These are phyloP conservation scores for Hypomecis punctinalis DNA, from an alignment of 2,888 invertebrate genomes.

Conservation along the genomic window DNA sequence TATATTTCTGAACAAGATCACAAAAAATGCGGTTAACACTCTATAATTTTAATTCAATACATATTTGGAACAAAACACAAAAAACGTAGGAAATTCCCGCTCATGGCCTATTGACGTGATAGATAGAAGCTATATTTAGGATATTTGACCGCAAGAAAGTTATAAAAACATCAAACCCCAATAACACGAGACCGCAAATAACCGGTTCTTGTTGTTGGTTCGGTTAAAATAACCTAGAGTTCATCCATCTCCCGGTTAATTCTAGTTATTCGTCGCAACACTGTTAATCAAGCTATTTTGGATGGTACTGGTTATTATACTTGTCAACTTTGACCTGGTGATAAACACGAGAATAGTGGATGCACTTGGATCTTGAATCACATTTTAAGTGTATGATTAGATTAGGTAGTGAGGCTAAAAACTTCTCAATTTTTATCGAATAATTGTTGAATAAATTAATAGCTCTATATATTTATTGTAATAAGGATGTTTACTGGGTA, in stretches of 20 bases:
- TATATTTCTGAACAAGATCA: neutral
- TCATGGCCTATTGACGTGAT: constrained; percentile 2
- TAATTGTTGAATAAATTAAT: no score
- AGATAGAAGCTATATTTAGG: constrained; percentile 5
- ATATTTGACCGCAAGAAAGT: constrained; percentile 10
- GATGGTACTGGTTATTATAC: constrained; percentile 10
- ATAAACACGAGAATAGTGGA: constrained; percentile 2
- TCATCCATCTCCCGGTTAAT: constrained; percentile 10
- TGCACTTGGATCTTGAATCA: neutral
- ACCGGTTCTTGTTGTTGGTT: constrained; percentile 14
- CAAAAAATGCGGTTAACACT: constrained; percentile 1
- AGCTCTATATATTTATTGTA: no score
- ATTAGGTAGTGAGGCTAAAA: neutral
- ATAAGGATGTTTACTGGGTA: no score
- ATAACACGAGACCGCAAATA: constrained; percentile 11
- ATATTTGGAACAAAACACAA: constrained; percentile 5
- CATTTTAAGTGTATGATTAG: neutral
- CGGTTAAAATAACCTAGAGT: constrained; percentile 21
- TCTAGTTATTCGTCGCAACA: neutral
- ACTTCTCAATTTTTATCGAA: no score
- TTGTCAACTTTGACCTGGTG: constrained; percentile 9
- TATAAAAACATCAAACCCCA: neutral
- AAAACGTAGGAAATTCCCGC: constrained; percentile 9
- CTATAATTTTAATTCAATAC: neutral
- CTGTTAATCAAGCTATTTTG: constrained; percentile 5